A percentile compares a stretch with the other conserved stretches of the same genome.
Evolutionary conservation across 2,113 vertebrate species (phyloP).

Genomic region (Microcebus ravelobensis): DNA sequence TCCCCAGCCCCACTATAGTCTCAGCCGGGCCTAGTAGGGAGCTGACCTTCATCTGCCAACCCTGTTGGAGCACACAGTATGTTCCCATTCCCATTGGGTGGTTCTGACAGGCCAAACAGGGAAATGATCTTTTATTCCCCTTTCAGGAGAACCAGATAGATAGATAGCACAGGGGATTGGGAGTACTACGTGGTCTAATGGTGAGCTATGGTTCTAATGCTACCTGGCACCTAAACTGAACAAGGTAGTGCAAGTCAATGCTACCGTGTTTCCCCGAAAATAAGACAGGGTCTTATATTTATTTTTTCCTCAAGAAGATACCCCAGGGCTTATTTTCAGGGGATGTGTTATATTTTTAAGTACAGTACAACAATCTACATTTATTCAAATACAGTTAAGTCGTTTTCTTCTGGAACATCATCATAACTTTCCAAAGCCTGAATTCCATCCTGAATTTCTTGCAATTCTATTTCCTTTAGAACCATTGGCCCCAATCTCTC

Average conservation of each 20-base stretch:
- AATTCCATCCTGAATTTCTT: no score
- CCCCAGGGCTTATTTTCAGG: no score
- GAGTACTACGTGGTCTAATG: neutral
- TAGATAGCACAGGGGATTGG: no score
- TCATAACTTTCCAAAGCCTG: no score
- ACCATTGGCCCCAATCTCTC: no score
- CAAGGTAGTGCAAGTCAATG: neutral
- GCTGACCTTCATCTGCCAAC: neutral
- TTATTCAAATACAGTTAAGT: no score
- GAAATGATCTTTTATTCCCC: neutral
- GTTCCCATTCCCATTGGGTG: neutral
- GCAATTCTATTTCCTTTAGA: no score
- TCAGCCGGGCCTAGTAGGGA: neutral
- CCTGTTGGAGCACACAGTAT: neutral
- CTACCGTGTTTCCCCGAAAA: neutral
- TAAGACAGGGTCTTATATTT: no score
- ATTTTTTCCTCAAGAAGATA: no score
- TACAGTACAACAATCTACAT: no score
- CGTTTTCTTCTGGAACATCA: no score
- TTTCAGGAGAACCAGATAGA: neutral
- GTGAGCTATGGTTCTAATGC: neutral
- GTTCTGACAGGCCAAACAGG: neutral
- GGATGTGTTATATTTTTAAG: no score
- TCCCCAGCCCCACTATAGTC: neutral
- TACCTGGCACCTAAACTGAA: neutral